Base-by-base conservation (phyloP, 1,140 invertebrate species). In the Frieseomelitta varia region DNA sequence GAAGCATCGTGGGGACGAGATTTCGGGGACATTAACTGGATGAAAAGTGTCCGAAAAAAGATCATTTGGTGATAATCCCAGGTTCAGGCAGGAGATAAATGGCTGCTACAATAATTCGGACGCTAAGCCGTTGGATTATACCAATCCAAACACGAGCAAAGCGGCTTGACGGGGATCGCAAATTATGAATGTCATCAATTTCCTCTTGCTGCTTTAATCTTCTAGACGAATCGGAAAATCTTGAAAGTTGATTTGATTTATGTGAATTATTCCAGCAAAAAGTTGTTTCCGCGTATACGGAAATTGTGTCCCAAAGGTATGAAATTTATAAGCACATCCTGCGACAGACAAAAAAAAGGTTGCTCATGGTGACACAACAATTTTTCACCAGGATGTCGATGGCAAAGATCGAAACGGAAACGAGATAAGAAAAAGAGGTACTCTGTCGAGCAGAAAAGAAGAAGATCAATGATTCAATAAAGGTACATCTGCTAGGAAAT, bases 151-250 rank as follows among this genome's bases (percentile, higher is more conserved):
- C 63, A 81, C 77, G 75, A 84, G 75, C 63, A 85, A 78, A 82
- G 73, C 65, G 84, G 87, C 71, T 85, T 84, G 85, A 85, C 84
- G 80, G 63, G 12, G 76, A 77, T 75, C 79, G 77, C 91, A 85
- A 93, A 92, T 88, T 91, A 93, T 90, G 89, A 90, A 78, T 68
- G 84, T 90, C 90, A 92, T 93, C 90, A 91, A 93, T 93, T 92
- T 87, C 84, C 56, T 56, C 1, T 6, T 72, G 75, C 24, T 11
- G 21, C 81, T 69, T 58, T 34, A 47, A 24, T 4, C n/a, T 19
- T n/a, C 39, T 39, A 8, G 61, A 27, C 21, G 81, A 63, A 39
- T 78, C 56, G 74, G 67, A 72, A 84, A 61, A 84, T 63, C 75
- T 84, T 34, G 65, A 17, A 51, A 51, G 27, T 53, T 27, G 19